Conservation (phyloP, 2,888 invertebrate species). For the Lymantria monacha region DNA sequence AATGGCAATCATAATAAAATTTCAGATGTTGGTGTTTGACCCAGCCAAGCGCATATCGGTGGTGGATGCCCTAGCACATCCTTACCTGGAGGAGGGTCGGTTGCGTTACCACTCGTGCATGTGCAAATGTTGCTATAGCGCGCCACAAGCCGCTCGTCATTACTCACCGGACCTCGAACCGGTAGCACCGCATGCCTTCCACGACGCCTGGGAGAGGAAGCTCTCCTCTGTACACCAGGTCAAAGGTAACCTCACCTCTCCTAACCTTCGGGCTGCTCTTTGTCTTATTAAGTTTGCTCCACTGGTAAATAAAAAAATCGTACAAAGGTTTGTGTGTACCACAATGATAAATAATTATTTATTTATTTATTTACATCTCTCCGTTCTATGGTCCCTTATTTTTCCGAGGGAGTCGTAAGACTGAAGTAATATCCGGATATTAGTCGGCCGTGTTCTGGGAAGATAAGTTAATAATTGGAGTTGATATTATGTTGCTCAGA, state of each 20-base stretch:
- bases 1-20: background rate
- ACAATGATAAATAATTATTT: background rate
- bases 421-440: too few relatives aligned
- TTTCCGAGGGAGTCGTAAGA: too few relatives aligned
- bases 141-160: constrained; percentile 84
- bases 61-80: constrained; percentile 97
- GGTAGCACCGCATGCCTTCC: constrained; percentile 93
- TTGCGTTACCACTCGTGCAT: constrained; percentile 99
- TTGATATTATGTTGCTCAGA: too few relatives aligned
- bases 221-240: constrained; percentile 96
- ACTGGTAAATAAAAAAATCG: too few relatives aligned
- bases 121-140: constrained; percentile 97
- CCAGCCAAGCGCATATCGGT: constrained; percentile 98
- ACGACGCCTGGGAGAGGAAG: constrained; percentile 98
- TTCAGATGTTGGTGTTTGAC: constrained; percentile 99
- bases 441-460: too few relatives aligned
- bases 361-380: background rate
- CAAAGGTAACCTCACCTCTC: constrained; percentile 86
- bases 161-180: constrained; percentile 97
- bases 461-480: too few relatives aligned
- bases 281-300: background rate
- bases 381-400: too few relatives aligned
- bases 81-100: constrained; percentile 98
- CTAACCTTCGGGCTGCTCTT: background rate
- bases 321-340: background rate